Percentiles rank a stretch among this genome's conserved stretches.
phyloP scores from a whole-genome alignment of 2,797 vertebrate species.

The Salmo trutta region DNA sequence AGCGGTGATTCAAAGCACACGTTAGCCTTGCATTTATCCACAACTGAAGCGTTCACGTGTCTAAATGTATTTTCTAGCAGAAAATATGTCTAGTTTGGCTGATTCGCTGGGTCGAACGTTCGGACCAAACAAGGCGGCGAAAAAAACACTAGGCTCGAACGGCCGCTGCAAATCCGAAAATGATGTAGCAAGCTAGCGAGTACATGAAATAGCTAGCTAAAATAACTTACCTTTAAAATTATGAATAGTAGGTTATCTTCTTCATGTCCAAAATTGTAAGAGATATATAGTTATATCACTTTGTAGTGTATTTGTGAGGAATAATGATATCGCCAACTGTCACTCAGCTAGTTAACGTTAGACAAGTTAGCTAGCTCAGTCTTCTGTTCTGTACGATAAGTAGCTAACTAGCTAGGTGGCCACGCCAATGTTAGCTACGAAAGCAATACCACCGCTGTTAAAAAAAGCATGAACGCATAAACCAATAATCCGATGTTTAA shows the following conservation, averaged over 20 bases:
- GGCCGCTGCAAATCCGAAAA: background rate
- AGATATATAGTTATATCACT: conserved; percentile 72
- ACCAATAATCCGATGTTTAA: conserved; percentile 68
- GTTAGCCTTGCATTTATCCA: background rate
- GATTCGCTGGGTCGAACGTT: background rate
- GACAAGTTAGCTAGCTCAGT: conserved; percentile 69
- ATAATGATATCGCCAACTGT: conserved; percentile 1
- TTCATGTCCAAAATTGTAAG: conserved; percentile 81
- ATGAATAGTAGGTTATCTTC: conserved; percentile 79
- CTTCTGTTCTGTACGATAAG: conserved; percentile 36
- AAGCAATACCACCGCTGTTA: conserved; percentile 71
- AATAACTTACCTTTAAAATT: conserved; percentile 77
- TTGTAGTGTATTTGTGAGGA: conserved; percentile 11
- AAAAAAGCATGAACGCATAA: conserved; percentile 67
- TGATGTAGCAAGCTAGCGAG: conserved; percentile 9
- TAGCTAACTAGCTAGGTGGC: conserved; percentile 52
- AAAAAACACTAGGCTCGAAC: conserved; percentile 44
- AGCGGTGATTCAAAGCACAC: background rate
- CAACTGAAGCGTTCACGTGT: background rate
- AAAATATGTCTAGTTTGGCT: background rate
- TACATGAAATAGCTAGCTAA: conserved; percentile 1
- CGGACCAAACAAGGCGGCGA: conserved; percentile 65
- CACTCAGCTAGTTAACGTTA: conserved; percentile 19
- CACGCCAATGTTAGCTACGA: background rate
- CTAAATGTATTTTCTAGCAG: background rate